These are phyloP conservation scores for Diplolepis rosae DNA, from an alignment of 2,888 invertebrate genomes.

Conservation along the genomic window DNA sequence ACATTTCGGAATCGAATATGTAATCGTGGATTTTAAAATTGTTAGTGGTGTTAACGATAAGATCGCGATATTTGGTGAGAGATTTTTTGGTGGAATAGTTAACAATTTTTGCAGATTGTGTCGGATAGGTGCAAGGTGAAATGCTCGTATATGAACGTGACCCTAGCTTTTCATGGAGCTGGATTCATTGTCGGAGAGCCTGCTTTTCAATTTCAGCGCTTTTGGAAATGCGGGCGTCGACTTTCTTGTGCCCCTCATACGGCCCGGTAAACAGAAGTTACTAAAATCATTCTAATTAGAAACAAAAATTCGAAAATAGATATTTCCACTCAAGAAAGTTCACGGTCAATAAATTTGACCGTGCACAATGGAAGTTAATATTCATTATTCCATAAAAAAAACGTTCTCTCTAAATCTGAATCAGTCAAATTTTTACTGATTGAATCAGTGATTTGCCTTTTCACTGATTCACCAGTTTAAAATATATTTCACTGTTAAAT, in stretches of 20 bases:
- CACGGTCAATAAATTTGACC: too few species aligned
- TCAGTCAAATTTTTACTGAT: too few species aligned
- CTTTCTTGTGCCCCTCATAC: constrained; percentile 38
- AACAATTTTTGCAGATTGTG: constrained; percentile 7
- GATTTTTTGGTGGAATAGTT: not conserved
- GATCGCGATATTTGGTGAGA: not conserved
- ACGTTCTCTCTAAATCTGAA: too few species aligned
- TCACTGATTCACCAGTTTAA: too few species aligned
- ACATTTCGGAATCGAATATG: not conserved
- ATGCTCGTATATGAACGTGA: constrained; percentile 51
- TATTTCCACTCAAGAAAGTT: too few species aligned
- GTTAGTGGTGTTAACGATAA: not conserved
- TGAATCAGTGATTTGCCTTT: too few species aligned
- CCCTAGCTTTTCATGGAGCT: constrained; percentile 54
- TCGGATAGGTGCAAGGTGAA: constrained; percentile 45
- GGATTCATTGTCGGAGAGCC: constrained; percentile 46
- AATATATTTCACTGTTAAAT: too few species aligned
- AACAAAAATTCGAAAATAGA: too few species aligned
- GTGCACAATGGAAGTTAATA: too few species aligned
- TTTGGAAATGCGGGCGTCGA: constrained; percentile 50
- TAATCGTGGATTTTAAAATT: constrained; percentile 4
- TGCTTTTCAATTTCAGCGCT: constrained; percentile 37
- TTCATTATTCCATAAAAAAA: too few species aligned
- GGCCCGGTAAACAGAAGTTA: not conserved
- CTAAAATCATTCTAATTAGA: not conserved